A percentile compares a stretch with the other conserved stretches of the same genome.
phyloP scores from a whole-genome alignment of 1,140 invertebrate species.

The Polypedilum vanderplanki region DNA sequence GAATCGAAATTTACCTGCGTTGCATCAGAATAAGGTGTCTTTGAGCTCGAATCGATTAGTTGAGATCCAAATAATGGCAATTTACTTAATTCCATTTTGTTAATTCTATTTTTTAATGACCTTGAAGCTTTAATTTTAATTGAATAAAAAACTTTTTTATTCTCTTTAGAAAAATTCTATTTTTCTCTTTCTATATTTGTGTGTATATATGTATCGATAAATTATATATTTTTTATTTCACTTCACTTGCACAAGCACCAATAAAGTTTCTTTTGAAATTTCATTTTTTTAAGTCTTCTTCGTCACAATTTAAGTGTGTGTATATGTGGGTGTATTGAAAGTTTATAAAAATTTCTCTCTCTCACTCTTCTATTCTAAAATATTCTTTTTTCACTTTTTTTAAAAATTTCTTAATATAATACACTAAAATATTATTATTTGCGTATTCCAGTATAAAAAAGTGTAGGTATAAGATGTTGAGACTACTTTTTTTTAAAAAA shows the following conservation, averaged over 20 bases:
- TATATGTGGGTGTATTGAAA: no score
- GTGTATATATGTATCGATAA: background rate
- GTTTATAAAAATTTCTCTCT: no score
- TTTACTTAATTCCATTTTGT: background rate
- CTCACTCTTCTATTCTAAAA: background rate
- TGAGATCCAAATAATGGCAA: slow-evolving; percentile 67
- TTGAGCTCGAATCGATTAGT: slow-evolving; percentile 78
- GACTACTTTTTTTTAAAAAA: no score
- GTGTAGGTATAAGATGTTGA: background rate
- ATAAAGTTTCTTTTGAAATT: background rate
- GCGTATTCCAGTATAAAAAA: slow-evolving; percentile 3
- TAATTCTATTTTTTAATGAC: background rate
- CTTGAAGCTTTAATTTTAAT: slow-evolving; percentile 1
- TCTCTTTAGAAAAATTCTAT: no score
- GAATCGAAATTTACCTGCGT: slow-evolving; percentile 62
- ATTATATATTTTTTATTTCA: background rate
- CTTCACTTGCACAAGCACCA: no score
- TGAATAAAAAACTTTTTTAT: background rate
- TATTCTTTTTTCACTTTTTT: slow-evolving; percentile 2
- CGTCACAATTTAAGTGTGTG: background rate
- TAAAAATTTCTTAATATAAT: background rate
- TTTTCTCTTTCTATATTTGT: no score
- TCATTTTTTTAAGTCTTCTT: background rate
- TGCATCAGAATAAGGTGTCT: slow-evolving; percentile 92
- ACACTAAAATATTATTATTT: background rate